Evolutionary conservation across 1,140 invertebrate genomes (phyloP).

Genomic region (Orius insidiosus): DNA sequence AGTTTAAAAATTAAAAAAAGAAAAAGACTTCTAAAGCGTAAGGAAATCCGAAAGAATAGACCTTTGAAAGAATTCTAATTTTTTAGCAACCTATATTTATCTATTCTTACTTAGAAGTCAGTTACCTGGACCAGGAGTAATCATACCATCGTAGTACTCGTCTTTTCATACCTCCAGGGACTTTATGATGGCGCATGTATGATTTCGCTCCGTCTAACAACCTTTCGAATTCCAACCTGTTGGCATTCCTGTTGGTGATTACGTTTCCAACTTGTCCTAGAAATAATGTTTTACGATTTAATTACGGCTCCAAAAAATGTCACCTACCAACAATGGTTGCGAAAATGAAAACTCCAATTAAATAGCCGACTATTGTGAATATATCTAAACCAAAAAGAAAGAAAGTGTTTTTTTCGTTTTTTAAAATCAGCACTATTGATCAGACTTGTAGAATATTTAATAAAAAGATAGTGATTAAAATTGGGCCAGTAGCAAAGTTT

Average conservation of each 20-base stretch:
- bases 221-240: conserved; percentile 84
- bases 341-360: conserved; percentile 96
- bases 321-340: conserved; percentile 85
- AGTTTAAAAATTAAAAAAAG: too few relatives aligned
- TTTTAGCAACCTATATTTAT: too few relatives aligned
- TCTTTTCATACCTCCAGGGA: conserved; percentile 84
- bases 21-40: too few relatives aligned
- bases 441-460: neutral
- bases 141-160: conserved; percentile 91
- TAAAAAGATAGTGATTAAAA: neutral
- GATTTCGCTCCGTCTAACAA: conserved; percentile 88
- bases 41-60: too few relatives aligned
- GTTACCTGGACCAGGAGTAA: conserved; percentile 89
- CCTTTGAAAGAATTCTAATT: too few relatives aligned
- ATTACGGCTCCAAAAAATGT: neutral
- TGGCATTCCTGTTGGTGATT: conserved; percentile 94
- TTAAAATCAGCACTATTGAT: too few relatives aligned
- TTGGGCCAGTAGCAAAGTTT: conserved; percentile 17
- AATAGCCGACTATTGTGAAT: conserved; percentile 90
- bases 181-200: conserved; percentile 94
- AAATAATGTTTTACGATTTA: conserved; percentile 17
- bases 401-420: conserved; percentile 1
- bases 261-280: conserved; percentile 89
- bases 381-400: conserved; percentile 25
- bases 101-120: too few relatives aligned